Conservation (phyloP, 2,888 invertebrate species). For the Ophioninae sp. region DNA sequence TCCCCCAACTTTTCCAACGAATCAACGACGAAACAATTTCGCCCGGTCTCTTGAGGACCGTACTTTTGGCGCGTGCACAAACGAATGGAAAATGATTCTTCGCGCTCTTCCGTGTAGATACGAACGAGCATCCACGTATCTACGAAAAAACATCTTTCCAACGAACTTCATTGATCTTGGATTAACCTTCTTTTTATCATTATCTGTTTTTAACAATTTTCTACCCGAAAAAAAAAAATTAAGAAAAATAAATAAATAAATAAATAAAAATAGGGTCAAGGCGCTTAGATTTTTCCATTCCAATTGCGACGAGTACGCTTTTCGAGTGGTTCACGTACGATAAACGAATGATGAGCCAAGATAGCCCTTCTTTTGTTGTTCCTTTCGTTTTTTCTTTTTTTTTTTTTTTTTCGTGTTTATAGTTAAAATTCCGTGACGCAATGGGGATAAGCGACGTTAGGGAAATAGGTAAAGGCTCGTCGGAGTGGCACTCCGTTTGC, state of each 20-base stretch:
- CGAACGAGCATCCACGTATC: too few species aligned
- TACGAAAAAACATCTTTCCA: too few species aligned
- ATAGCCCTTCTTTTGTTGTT: neutral
- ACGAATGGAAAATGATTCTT: too few species aligned
- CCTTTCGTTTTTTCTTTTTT: neutral
- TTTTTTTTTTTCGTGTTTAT: conserved; percentile 10
- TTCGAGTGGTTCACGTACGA: conserved; percentile 2
- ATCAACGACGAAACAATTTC: too few species aligned
- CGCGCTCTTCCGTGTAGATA: too few species aligned
- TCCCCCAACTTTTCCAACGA: too few species aligned
- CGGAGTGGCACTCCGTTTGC: conserved; percentile 15
- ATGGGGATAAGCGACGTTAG: conserved; percentile 36
- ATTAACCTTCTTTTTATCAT: too few species aligned
- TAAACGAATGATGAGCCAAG: neutral
- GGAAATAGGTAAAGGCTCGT: conserved; percentile 29
- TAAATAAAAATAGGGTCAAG: conserved; percentile 16
- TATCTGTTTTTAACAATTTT: too few species aligned
- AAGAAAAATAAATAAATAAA: neutral
- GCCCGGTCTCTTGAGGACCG: too few species aligned
- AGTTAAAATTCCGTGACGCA: conserved; percentile 22
- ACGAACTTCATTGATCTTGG: too few species aligned
- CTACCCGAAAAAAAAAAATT: too few species aligned
- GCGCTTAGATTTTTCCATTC: neutral
- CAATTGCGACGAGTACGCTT: neutral
- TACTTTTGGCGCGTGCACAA: too few species aligned